phyloP scores from a whole-genome alignment of 2,888 invertebrate genomes.

The Andrena camellia region DNA sequence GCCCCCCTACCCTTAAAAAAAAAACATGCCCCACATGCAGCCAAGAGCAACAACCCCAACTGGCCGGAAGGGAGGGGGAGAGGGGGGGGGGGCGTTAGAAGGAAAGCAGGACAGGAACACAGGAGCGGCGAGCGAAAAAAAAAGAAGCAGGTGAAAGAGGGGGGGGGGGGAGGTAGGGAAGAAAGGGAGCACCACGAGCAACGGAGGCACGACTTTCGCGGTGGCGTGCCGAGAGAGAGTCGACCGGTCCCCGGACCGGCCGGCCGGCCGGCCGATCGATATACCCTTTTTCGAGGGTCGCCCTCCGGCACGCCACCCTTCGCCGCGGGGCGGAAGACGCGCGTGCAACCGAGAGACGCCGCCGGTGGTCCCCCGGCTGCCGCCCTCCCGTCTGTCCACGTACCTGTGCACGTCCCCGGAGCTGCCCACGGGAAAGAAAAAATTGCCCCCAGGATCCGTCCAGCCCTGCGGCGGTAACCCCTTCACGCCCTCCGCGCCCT shows the following conservation, averaged over 20 bases:
- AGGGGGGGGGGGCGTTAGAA: conserved; percentile 3
- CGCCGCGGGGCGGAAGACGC: conserved; percentile 48
- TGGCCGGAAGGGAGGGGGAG: not conserved
- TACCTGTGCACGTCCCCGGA: too few relatives aligned
- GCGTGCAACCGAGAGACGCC: conserved; percentile 24
- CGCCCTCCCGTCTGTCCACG: not conserved
- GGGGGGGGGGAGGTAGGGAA: conserved; percentile 31
- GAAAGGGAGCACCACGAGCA: conserved; percentile 1
- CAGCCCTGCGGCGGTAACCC: not conserved
- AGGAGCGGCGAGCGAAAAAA: not conserved
- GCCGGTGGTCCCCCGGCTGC: not conserved
- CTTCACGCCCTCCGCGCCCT: conserved; percentile 2
- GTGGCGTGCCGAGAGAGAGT: conserved; percentile 76
- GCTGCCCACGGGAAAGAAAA: not conserved
- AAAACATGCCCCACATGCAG: not conserved
- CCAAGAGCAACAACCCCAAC: not conserved
- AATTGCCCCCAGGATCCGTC: not conserved
- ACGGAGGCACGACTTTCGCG: conserved; percentile 72
- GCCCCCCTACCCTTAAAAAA: not conserved
- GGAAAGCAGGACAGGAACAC: not conserved
- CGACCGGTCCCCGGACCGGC: conserved; percentile 80
- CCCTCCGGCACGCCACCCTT: conserved; percentile 39
- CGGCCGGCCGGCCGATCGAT: conserved; percentile 79
- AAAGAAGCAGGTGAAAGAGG: conserved; percentile 10
- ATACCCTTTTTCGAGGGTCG: conserved; percentile 80